These are phyloP conservation scores for Coregonus suidteri DNA, from an alignment of 2,797 vertebrate species.

Conservation along the genomic window DNA sequence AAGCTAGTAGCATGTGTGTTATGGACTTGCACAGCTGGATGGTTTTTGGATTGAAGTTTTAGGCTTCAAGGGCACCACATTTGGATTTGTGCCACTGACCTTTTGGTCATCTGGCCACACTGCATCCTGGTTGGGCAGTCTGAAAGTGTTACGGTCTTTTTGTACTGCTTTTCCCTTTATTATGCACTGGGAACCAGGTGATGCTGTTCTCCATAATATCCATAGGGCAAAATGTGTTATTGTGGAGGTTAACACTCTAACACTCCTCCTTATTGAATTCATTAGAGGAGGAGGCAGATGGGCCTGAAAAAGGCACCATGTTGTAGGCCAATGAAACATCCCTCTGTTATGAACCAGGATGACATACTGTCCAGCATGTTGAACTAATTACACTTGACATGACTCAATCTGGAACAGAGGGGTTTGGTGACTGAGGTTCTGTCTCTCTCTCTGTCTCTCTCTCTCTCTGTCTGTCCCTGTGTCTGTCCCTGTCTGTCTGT, in stretches of 20 bases:
- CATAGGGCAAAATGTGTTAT: constrained; percentile 8
- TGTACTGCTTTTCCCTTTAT: background rate
- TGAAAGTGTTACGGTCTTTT: background rate
- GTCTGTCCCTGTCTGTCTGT: too few relatives aligned
- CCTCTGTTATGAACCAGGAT: constrained; percentile 16
- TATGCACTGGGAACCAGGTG: background rate
- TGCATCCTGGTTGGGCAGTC: too few relatives aligned
- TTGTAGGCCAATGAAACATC: constrained; percentile 12
- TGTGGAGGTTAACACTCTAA: constrained; percentile 26
- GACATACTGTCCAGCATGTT: constrained; percentile 37
- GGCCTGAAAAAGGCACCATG: background rate
- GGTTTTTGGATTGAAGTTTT: constrained; percentile 44
- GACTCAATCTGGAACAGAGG: constrained; percentile 24
- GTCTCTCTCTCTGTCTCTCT: background rate
- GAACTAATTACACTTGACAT: constrained; percentile 34
- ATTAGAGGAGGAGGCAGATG: constrained; percentile 18
- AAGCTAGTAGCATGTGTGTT: constrained; percentile 50
- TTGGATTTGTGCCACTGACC: background rate
- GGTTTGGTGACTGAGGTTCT: background rate
- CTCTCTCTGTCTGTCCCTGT: background rate
- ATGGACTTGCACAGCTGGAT: constrained; percentile 62
- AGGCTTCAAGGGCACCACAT: constrained; percentile 33
- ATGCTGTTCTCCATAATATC: background rate
- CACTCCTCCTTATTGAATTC: constrained; percentile 28
- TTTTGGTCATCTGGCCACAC: background rate